phyloP scores from a whole-genome alignment of 37 sponge, comb jelly and placozoan genomes.

The Theonella swinhoei region DNA sequence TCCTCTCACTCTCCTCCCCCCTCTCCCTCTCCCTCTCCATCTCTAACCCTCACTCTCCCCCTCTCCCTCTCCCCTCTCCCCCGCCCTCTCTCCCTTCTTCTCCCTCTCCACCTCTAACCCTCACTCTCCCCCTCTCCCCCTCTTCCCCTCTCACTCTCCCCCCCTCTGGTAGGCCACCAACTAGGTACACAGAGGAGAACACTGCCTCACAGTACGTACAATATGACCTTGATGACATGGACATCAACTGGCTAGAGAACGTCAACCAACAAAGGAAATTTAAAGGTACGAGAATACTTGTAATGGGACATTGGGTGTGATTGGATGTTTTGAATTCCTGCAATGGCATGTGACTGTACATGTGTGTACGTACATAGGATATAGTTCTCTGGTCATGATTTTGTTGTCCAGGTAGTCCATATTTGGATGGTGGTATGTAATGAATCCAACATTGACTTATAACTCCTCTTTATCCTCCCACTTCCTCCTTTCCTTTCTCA shows the following conservation, averaged over 20 bases:
- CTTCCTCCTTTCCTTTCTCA: background rate
- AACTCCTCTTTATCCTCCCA: background rate
- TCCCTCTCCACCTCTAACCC: background rate
- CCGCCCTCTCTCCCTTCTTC: background rate
- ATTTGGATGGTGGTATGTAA: too few relatives aligned
- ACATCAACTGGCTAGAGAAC: constrained; percentile 79
- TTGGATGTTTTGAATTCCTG: too few relatives aligned
- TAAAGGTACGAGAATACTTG: constrained; percentile 53
- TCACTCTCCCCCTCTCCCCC: background rate
- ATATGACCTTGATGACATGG: constrained; percentile 88
- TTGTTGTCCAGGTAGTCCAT: too few relatives aligned
- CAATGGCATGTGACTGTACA: background rate
- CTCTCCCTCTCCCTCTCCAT: background rate
- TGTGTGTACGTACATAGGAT: background rate
- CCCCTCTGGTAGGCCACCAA: constrained; percentile 7
- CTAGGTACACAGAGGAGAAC: constrained; percentile 19
- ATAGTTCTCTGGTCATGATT: too few relatives aligned
- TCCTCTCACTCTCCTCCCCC: background rate
- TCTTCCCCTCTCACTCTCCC: background rate
- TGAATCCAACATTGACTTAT: too few relatives aligned
- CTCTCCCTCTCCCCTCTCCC: background rate
- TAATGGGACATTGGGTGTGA: background rate
- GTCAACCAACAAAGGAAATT: constrained; percentile 69
- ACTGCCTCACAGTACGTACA: constrained; percentile 11
- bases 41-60: background rate